Evolutionary conservation across 2,113 vertebrate genomes (phyloP), one percentile per base, ranked within the genome.

Genomic region (Solea solea): DNA sequence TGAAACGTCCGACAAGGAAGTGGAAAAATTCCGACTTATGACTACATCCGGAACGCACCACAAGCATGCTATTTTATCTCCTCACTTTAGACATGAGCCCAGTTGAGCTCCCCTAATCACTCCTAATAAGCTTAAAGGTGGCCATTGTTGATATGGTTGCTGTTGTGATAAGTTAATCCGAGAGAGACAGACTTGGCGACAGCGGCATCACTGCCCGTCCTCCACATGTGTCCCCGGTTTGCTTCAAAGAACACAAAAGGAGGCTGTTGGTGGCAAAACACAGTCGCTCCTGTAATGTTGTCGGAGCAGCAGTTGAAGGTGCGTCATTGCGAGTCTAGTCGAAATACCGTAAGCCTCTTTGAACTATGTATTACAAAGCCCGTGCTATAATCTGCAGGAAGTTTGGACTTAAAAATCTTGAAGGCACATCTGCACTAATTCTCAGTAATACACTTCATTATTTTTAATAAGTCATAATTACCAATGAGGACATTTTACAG

Each of bases 241-340:
- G 71, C 68, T 66, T 13, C n/a, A 71, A 57, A 49, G 61, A 71
- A 83, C 65, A 72, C 64, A 61, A 65, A 73, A 86, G 76, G 54
- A 6, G 67, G 25, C 80, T 89, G 89, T 84, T 90, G 84, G 77
- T 86, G 85, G 88, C 82, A 82, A 89, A 92, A 90, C 86, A 89
- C 59, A 13, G 25, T 53, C 46, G 2, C 25, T 52, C 34, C 53
- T 14, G 69, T 72, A 16, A 63, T 90, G 87, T 87, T 90, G 84
- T 82, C 7, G 55, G 72, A 78, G 78, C 81, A 87, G 84, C 76
- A 81, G 70, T 5, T 3, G 60, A 46, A 79, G 84, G 62, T 82
- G 82, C 85, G 80, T 90, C 86, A 89, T 62, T 72, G 58, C 56
- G 74, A 77, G 75, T 76, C 74, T 57, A 51, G 70, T 69, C 75